A percentile compares a stretch with the other conserved stretches of the same genome.
Evolutionary conservation across 2,113 vertebrate species (phyloP).

Genomic region (Chaetops frenatus): DNA sequence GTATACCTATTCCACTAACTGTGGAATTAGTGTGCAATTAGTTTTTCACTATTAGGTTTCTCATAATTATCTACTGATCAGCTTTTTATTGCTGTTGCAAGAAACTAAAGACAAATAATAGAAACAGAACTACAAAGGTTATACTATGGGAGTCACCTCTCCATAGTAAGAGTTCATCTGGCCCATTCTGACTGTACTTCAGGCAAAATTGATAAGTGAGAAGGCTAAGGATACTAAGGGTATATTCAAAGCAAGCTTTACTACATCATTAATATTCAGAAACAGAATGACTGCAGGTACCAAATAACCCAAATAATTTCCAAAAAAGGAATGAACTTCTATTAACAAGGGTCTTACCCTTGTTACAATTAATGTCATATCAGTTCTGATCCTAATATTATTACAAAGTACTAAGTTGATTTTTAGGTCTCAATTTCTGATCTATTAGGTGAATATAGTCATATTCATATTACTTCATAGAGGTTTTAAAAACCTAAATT

Average conservation of each 20-base stretch:
- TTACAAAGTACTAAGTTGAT: neutral
- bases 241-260: neutral
- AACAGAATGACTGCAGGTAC: neutral
- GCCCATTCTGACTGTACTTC: neutral
- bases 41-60: neutral
- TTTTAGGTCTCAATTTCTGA: neutral
- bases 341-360: neutral
- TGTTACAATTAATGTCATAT: neutral
- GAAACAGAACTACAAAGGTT: neutral
- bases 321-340: neutral
- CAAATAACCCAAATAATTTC: neutral
- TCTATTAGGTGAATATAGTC: neutral
- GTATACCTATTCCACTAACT: neutral
- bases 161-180: neutral
- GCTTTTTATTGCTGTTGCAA: neutral
- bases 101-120: neutral
- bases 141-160: neutral
- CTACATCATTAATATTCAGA: neutral
- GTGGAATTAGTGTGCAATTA: no score
- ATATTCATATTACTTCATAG: neutral
- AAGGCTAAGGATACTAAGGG: neutral
- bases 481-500: neutral
- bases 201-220: neutral
- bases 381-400: neutral
- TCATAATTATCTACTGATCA: neutral